phyloP scores from a whole-genome alignment of 2,888 invertebrate genomes.

The Papilio gigon region DNA sequence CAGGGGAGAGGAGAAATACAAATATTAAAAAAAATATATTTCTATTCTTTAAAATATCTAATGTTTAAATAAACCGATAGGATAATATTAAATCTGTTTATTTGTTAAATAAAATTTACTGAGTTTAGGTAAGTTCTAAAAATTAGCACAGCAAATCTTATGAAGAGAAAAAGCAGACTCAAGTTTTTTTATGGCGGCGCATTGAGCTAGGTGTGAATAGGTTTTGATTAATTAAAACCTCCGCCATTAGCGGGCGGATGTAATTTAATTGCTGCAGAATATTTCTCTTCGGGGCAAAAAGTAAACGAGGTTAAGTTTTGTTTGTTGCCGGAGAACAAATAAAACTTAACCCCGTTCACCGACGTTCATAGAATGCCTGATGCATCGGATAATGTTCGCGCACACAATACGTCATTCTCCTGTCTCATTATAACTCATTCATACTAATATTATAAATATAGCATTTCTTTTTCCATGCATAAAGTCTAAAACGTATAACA shows the following conservation, averaged over 20 bases:
- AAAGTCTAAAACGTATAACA: background rate
- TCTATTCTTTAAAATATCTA: no score
- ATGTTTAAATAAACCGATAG: no score
- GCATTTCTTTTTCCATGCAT: background rate
- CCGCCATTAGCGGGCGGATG: constrained; percentile 38
- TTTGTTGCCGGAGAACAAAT: constrained; percentile 27
- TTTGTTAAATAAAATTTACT: background rate
- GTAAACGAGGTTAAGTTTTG: constrained; percentile 36
- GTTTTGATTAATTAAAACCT: constrained; percentile 38
- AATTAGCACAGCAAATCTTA: constrained; percentile 23
- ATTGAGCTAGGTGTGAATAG: constrained; percentile 34
- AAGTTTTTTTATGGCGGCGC: constrained; percentile 14
- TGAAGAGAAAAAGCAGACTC: constrained; percentile 17
- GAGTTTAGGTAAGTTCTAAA: constrained; percentile 12
- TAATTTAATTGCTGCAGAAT: constrained; percentile 37
- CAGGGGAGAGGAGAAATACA: background rate
- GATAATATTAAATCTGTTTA: no score
- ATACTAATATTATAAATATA: background rate
- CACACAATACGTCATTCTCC: constrained; percentile 10
- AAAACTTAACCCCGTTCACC: constrained; percentile 20
- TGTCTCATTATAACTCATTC: constrained; percentile 5
- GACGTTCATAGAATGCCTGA: constrained; percentile 11
- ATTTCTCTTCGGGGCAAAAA: constrained; percentile 35
- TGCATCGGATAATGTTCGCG: constrained; percentile 7
- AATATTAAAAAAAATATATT: background rate